Percentiles rank a stretch among this genome's conserved stretches.
These are phyloP conservation scores for Schmidtea mediterranea DNA, from an alignment of 1,140 invertebrate species.

Conservation along the genomic window DNA sequence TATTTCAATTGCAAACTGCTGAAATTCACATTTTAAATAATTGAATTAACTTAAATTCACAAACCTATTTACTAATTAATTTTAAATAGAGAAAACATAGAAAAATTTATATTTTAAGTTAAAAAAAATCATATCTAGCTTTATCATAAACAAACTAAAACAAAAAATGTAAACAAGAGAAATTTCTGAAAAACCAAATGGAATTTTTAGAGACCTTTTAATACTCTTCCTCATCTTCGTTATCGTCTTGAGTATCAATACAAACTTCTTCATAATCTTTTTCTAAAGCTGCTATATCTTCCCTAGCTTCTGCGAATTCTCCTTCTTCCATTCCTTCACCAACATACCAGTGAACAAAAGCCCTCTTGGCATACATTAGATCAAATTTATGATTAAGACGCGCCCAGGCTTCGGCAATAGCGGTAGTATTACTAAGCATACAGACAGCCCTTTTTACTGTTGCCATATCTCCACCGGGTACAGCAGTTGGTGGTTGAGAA, in stretches of 20 bases:
- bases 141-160: no score
- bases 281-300: conserved; percentile 46
- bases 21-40: no score
- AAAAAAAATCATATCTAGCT: no score
- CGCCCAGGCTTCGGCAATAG: conserved; percentile 40
- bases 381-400: conserved; percentile 42
- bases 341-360: conserved; percentile 41
- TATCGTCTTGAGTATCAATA: conserved; percentile 42
- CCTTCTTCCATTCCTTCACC: conserved; percentile 44
- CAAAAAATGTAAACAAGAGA: no score
- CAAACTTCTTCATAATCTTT: conserved; percentile 53
- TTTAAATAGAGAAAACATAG: no score
- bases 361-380: conserved; percentile 44
- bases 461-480: conserved; percentile 51
- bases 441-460: conserved; percentile 56
- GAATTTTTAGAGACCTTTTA: no score
- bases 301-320: conserved; percentile 41
- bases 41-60: no score
- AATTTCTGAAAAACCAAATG: no score
- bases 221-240: conserved; percentile 28
- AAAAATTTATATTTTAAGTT: no score
- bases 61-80: no score
- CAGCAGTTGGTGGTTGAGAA: conserved; percentile 21
- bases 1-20: no score
- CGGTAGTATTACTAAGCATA: conserved; percentile 46